These are phyloP conservation scores for Leucopsar rothschildi DNA, from an alignment of 2,113 vertebrate species.

Conservation along the genomic window DNA sequence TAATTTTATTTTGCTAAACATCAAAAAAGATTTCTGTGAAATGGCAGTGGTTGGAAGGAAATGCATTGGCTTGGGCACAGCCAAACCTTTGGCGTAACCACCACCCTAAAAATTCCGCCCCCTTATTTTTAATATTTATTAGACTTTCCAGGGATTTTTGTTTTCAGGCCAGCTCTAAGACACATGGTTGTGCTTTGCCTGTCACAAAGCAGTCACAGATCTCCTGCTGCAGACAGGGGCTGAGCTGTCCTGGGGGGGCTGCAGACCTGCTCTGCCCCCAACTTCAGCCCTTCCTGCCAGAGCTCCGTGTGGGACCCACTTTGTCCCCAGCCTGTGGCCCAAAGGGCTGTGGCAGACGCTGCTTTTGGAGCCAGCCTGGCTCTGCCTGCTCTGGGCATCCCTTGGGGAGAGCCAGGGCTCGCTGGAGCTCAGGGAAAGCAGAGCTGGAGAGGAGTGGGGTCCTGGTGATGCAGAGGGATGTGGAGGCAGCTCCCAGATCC, in stretches of 20 bases:
- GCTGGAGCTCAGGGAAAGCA: background rate
- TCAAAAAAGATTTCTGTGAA: background rate
- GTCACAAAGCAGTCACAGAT: background rate
- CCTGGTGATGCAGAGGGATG: accelerated
- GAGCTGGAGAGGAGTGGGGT: background rate
- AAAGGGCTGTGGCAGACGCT: background rate
- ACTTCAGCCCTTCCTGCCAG: background rate
- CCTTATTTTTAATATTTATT: background rate
- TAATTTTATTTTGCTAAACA: slow-evolving; percentile 35
- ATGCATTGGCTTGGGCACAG: background rate
- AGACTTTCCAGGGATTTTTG: background rate
- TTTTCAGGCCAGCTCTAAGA: background rate
- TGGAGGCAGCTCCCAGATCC: background rate
- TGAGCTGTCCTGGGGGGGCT: background rate
- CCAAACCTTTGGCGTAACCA: background rate
- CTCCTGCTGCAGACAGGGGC: background rate
- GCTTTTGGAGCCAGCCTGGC: background rate
- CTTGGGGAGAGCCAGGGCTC: accelerated
- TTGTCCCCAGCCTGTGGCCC: background rate
- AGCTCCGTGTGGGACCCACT: background rate
- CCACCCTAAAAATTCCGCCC: background rate
- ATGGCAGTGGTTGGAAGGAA: slow-evolving; percentile 1
- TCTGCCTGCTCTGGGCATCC: background rate
- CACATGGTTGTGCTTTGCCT: background rate
- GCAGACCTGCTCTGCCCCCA: background rate